Base-by-base conservation (phyloP, 2,797 vertebrate species). In the Sardinella longiceps region DNA sequence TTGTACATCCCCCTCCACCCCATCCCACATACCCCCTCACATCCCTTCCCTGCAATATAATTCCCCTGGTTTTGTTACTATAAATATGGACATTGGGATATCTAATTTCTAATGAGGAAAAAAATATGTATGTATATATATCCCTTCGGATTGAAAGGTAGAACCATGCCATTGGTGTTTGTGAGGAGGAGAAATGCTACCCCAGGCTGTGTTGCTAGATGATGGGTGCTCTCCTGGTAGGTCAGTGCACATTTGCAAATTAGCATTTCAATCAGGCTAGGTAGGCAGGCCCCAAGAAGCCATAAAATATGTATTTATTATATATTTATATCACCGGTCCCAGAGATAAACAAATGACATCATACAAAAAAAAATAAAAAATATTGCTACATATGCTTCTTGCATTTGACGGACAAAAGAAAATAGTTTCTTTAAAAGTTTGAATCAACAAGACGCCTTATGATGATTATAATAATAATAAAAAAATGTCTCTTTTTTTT, bases 181-280 rank as follows among this genome's bases (percentile, higher is more conserved):
- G 94, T 96, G 93, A 91, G 92, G 93, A 94, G 94, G 93, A 94
- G 94, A 94, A 94, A 95, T 92, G 91, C 92, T 92, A 94, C 95
- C 94, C 91, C 88, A 1, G 93, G 94, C 94, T 95, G 93, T 95
- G 94, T 89, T 82, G 89, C 87, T 86, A 87, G 87, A 90, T 88
- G 90, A 92, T 90, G 88, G 89, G 25, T 85, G 90, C 90, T 91
- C 89, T 83, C 92, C 84, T 92, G 89, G 93, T 92, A 94, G 95
- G 94, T 95, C 93, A 94, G 92, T 93, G 93, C 93, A 95, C 94
- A 94, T 95, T 95, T 94, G 56, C 91, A 95, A 95, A 95, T 95
- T 95, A 95, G 94, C 94, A 94, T 96, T 95, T 95, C 94, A 94
- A 94, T 95, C 94, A 94, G 93, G 60, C 87, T 92, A 93, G 94